Base-by-base conservation (phyloP, 1,140 invertebrate species). In the Trachelipus rathkii region DNA sequence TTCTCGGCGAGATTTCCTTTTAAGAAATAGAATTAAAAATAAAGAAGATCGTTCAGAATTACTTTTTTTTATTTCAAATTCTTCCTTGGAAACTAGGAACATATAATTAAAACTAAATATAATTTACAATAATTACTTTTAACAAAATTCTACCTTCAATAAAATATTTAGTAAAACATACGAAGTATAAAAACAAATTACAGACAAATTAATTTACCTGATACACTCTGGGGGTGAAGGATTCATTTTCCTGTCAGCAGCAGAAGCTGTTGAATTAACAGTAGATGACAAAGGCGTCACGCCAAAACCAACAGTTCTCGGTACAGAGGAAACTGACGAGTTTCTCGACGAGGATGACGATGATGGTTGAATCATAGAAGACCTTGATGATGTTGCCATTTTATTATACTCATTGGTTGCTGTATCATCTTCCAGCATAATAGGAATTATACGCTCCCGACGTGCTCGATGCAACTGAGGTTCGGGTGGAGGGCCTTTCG, bases 1-100 rank as follows among this genome's bases (percentile, higher is more conserved):
- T 85, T 95, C 94, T 19, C 93, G 86, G 10, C 93, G 92, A 73
- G 92, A 93, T 85, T 95, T 95, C 82, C 92, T 90, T 80, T 94
- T 66, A 60, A 67, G 11, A 11, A 74, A 74, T 10, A 15, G 4
- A 60, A 13, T 15, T 3, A 50, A 9, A 50, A 10, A 50, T 50
- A 60, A 15, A 60, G 19, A 8, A 60, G 4, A 60, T 60, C 8
- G 1, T 15, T 19, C 19, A 19, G 8, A 60, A 60, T 60, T 60
- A 60, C 8, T 60, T 15, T 15, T 60, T 60, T 60, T 60, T 15
- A 3, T 33, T 33, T 33, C 6, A 3, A 33, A 33, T 33, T 33
- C 6, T 33, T 33, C 1, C 33, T 6, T 33, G 33, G 1, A 33
- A 1, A 33, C 6, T 33, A 33, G n/a, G n/a, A 33, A 3, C 33